Base-by-base conservation (phyloP, 1,140 invertebrate genomes). In the Drosophila ambigua region DNA sequence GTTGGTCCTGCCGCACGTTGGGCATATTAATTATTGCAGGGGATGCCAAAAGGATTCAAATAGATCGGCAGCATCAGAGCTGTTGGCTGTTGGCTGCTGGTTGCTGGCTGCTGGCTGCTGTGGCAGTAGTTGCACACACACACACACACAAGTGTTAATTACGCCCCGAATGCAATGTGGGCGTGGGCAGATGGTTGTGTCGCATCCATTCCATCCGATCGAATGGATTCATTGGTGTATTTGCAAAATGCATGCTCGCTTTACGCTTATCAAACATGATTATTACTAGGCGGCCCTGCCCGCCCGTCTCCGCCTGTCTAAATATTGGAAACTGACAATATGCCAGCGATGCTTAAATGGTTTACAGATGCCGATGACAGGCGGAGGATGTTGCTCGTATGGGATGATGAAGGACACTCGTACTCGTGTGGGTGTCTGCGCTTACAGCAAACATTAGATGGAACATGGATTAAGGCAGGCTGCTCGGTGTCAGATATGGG, bases 251-350 rank as follows among this genome's bases (percentile, higher is more conserved):
- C 48, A 78, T 77, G 77, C 73, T 85, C 77, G 62, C 68, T 85
- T 85, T 85, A 77, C 81, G 78, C 45, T 80, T 45, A 60, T 65
- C 75, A 87, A 82, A 78, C 81, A 77, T 71, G 82, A 79, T 88
- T 88, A 87, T 88, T 88, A 88, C 61, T 83, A 78, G 82, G 74
- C 35, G 4, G 5, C 26, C 26, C 6, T 20, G 20, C 20, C 20
- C 20, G 20, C 20, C 35, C 35, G 9, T 31, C 26, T 28, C 26
- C 60, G 77, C 55, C 82, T 82, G 78, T 88, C 82, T 87, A 88
- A 87, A 87, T 87, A 87, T 87, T 85, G 83, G 53, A 87, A 76
- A 87, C 79, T 88, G 78, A 87, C 79, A 79, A 87, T 81, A 63
- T 54, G 58, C 51, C 45, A 59, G 53, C 48, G 60, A 35, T 67